Percentiles rank a stretch among this genome's conserved stretches.
These are phyloP conservation scores for Oryctolagus cuniculus DNA, from an alignment of 2,113 vertebrate genomes.

Conservation along the genomic window DNA sequence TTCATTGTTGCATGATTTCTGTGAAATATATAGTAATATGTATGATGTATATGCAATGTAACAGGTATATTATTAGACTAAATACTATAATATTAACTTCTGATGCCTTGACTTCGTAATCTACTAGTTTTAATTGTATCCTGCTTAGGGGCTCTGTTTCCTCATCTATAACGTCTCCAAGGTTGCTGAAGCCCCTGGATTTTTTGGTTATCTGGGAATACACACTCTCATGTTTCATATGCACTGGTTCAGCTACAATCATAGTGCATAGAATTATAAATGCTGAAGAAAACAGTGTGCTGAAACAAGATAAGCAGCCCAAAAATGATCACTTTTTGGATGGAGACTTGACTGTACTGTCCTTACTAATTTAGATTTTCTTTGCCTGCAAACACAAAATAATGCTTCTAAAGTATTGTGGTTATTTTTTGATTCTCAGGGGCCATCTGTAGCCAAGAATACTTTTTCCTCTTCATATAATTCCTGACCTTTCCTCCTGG, in stretches of 20 bases:
- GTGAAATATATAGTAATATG: background rate
- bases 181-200: background rate
- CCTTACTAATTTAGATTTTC: constrained; percentile 41
- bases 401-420: background rate
- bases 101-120: constrained; percentile 14
- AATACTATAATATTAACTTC: background rate
- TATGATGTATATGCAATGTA: constrained; percentile 13
- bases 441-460: constrained; percentile 33
- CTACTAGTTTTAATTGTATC: constrained; percentile 31
- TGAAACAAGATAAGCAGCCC: background rate
- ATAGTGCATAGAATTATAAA: background rate
- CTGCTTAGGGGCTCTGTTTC: background rate
- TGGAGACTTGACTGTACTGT: background rate
- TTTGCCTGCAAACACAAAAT: background rate
- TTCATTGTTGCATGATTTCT: constrained; percentile 29
- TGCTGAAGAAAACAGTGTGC: background rate
- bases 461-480: background rate
- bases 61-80: background rate
- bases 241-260: background rate
- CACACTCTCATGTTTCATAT: background rate
- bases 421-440: constrained; percentile 44
- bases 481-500: constrained; percentile 16
- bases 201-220: background rate
- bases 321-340: background rate
- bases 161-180: background rate